Percentiles rank a stretch among this genome's conserved stretches.
phyloP scores from a whole-genome alignment of 2,113 vertebrate species.

The human region GRCh38 chrX:39326001-39326500 shows the following conservation, averaged over 20 bases:
- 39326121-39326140: conserved; percentile 45
- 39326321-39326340: background rate
- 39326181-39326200: conserved; percentile 57
- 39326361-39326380: conserved; percentile 47
- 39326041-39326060: conserved; percentile 68
- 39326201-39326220: conserved; percentile 42
- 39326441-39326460: conserved; percentile 17
- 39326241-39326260: conserved; percentile 33
- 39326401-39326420: conserved; percentile 17
- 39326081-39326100: conserved; percentile 56
- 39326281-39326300: background rate
- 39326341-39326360: background rate
- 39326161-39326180: conserved; percentile 55
- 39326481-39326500: conserved; percentile 18
- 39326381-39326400: conserved; percentile 10
- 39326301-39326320: background rate
- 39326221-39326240: conserved; percentile 57
- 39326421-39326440: conserved; percentile 11
- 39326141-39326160: conserved; percentile 6
- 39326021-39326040: conserved; percentile 69
- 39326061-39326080: conserved; percentile 68
- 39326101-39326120: conserved; percentile 61
- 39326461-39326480: conserved; percentile 28
- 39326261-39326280: conserved; percentile 34
- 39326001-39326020: conserved; percentile 77